A percentile compares a stretch with the other conserved stretches of the same genome.
phyloP scores from a whole-genome alignment of 2,797 vertebrate species.

The Chelonia mydas region DNA sequence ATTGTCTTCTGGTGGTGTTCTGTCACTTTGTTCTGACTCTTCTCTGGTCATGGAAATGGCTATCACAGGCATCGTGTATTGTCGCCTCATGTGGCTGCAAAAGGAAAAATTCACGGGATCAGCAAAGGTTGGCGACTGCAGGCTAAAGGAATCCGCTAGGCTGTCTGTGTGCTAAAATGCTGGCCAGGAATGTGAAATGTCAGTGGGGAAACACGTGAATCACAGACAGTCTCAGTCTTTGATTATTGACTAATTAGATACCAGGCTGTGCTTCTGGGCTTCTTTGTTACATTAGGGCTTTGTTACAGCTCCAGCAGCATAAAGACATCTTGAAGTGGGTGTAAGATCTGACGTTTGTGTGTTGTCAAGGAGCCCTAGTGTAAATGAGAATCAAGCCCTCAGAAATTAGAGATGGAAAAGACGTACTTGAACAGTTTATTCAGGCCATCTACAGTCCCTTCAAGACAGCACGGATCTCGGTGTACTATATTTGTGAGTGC shows the following conservation, averaged over 20 bases:
- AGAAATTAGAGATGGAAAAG: background rate
- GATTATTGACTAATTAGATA: background rate
- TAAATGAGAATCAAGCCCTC: background rate
- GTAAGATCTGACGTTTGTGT: background rate
- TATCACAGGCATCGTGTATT: rapidly evolving
- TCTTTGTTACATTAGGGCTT: background rate
- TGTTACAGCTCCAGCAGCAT: background rate
- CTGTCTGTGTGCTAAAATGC: background rate
- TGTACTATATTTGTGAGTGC: background rate
- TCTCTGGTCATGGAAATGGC: background rate
- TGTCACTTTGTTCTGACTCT: rapidly evolving
- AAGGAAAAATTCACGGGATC: background rate
- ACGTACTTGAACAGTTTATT: background rate
- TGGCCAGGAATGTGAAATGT: background rate
- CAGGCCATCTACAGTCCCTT: background rate
- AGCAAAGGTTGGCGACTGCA: background rate
- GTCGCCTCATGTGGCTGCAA: rapidly evolving
- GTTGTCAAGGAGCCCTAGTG: background rate
- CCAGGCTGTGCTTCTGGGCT: background rate
- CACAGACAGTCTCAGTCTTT: background rate
- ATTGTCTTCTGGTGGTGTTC: background rate
- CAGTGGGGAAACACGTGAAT: background rate
- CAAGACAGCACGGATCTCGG: background rate
- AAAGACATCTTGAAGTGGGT: background rate
- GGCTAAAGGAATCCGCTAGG: background rate